A percentile compares a stretch with the other conserved stretches of the same genome.
Conservation (phyloP, 2,113 vertebrate species). For the Microtus pennsylvanicus region DNA sequence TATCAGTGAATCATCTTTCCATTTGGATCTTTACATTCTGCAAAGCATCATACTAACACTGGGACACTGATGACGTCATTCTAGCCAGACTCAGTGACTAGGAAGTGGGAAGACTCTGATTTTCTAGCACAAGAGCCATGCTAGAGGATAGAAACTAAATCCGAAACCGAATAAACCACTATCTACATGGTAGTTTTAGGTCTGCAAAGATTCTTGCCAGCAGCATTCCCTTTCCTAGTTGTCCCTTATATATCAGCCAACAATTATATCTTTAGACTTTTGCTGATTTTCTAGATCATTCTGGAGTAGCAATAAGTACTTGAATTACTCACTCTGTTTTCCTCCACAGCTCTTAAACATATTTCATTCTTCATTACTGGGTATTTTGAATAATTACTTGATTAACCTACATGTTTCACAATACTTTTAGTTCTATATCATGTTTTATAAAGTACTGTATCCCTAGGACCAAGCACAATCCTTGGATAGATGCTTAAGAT, state of each 20-base stretch:
- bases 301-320: not conserved
- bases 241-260: not conserved
- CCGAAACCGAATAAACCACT: slow-evolving; percentile 2
- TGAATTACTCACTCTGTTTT: slow-evolving; percentile 20
- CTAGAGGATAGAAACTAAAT: not conserved
- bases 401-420: slow-evolving; percentile 13
- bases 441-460: slow-evolving; percentile 27
- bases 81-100: not conserved
- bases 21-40: slow-evolving; percentile 37
- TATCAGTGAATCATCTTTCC: not conserved
- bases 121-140: not conserved
- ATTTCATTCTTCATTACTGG: slow-evolving; percentile 7
- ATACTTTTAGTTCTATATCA: not conserved
- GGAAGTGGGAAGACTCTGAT: not conserved
- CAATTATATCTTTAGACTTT: slow-evolving; percentile 23
- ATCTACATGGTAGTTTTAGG: not conserved
- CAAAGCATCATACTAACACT: not conserved
- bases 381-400: slow-evolving; percentile 45
- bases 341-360: slow-evolving; percentile 11
- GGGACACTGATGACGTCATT: not conserved
- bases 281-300: not conserved
- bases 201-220: not conserved
- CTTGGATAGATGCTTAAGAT: slow-evolving; percentile 10
- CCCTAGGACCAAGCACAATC: not conserved
- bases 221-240: not conserved